Evolutionary conservation across 2,888 invertebrate species (phyloP).

Genomic region (Apoderus coryli): DNA sequence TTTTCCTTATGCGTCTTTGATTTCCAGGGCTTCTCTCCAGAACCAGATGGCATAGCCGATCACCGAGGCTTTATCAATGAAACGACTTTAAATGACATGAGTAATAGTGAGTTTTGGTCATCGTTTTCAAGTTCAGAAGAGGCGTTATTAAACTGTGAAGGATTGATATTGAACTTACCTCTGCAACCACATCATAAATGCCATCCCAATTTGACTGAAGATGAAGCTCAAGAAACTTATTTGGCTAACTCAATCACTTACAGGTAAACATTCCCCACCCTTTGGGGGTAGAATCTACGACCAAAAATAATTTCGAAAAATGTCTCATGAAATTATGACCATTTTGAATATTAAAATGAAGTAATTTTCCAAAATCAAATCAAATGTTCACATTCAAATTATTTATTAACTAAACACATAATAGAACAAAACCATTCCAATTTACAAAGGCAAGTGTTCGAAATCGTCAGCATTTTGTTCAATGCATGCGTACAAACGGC

Average conservation of each 20-base stretch:
- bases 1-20: no score
- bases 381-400: no score
- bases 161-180: constrained; percentile 56
- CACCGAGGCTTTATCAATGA: constrained; percentile 49
- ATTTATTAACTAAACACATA: no score
- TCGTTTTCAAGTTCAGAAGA: constrained; percentile 72
- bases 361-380: no score
- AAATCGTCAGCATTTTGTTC: no score
- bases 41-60: constrained; percentile 51
- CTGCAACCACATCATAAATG: constrained; percentile 50
- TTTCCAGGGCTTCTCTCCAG: constrained; percentile 39
- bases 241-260: constrained; percentile 50
- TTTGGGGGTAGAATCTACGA: background rate
- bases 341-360: no score
- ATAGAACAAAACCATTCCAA: no score
- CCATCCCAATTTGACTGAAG: constrained; percentile 27
- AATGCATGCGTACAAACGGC: no score
- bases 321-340: no score
- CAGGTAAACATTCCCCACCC: constrained; percentile 33
- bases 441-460: no score
- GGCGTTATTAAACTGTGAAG: constrained; percentile 56
- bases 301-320: no score
- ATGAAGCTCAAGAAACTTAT: constrained; percentile 38
- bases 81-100: constrained; percentile 50
- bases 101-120: constrained; percentile 67